phyloP scores from a whole-genome alignment of 2,888 invertebrate species.

The Malacosoma neustria region DNA sequence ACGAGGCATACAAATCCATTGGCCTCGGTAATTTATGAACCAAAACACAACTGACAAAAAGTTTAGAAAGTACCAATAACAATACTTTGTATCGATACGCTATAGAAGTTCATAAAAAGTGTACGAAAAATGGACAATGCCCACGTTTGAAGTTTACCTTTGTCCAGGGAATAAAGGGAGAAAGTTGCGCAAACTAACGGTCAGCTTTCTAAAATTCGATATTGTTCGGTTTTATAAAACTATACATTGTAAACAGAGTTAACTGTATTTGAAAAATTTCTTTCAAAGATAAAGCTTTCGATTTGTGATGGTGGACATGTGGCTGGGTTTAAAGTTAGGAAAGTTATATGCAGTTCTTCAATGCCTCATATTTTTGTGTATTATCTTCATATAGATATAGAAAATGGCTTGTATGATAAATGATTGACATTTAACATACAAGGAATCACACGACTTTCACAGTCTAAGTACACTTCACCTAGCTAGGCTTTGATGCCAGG shows the following conservation, averaged over 20 bases:
- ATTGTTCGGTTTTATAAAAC: slow-evolving; percentile 39
- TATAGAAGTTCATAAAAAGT: slow-evolving; percentile 39
- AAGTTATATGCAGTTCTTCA: not conserved
- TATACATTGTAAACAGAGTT: slow-evolving; percentile 24
- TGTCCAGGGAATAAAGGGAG: slow-evolving; percentile 61
- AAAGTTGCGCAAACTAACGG: slow-evolving; percentile 61
- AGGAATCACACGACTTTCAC: too few species aligned
- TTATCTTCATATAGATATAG: too few species aligned
- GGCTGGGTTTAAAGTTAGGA: not conserved
- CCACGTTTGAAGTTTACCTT: slow-evolving; percentile 51
- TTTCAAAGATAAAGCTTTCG: not conserved
- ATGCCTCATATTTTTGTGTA: not conserved
- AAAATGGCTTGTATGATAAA: too few species aligned
- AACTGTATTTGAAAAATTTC: slow-evolving; percentile 23
- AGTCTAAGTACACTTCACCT: too few species aligned
- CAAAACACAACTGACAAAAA: slow-evolving; percentile 34
- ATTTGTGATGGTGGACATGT: not conserved
- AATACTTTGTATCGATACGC: slow-evolving; percentile 28
- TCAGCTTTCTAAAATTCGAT: slow-evolving; percentile 64
- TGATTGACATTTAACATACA: too few species aligned
- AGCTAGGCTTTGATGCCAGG: too few species aligned
- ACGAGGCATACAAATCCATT: slow-evolving; percentile 3
- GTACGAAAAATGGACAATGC: slow-evolving; percentile 26
- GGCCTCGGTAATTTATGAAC: slow-evolving; percentile 19
- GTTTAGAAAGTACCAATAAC: slow-evolving; percentile 28